A percentile compares a stretch with the other conserved stretches of the same genome.
phyloP scores from a whole-genome alignment of 2,113 vertebrate genomes.

The Phoenicopterus ruber region DNA sequence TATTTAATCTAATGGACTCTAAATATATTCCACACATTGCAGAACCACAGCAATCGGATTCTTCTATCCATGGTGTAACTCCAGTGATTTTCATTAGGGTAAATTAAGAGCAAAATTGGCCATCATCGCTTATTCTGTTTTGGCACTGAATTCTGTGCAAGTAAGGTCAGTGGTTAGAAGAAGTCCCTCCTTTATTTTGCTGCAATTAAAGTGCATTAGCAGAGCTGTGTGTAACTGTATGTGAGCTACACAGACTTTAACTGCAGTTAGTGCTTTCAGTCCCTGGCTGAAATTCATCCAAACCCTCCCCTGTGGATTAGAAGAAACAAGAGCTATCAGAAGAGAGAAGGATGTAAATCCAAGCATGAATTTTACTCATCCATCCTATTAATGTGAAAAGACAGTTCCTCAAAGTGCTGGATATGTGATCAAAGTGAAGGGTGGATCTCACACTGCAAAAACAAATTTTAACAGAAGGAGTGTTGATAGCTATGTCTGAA shows the following conservation, averaged over 20 bases:
- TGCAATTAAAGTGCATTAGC: neutral
- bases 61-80: neutral
- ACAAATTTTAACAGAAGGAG: slow-evolving; percentile 50
- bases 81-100: neutral
- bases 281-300: slow-evolving; percentile 17
- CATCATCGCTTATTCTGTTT: neutral
- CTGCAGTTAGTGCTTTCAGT: neutral
- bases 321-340: neutral
- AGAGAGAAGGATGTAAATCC: slow-evolving; percentile 3
- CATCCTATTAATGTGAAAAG: slow-evolving; percentile 48
- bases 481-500: slow-evolving; percentile 71
- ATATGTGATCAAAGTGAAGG: slow-evolving; percentile 38
- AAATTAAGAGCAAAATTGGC: neutral
- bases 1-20: neutral
- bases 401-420: slow-evolving; percentile 42
- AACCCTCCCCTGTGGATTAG: neutral
- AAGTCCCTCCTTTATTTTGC: neutral
- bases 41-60: neutral
- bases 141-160: neutral
- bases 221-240: neutral
- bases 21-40: neutral
- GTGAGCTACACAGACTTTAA: neutral
- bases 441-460: slow-evolving; percentile 23
- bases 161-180: neutral
- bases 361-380: slow-evolving; percentile 35